Conservation (phyloP, 1,140 invertebrate genomes). For the Homalodisca vitripennis region DNA sequence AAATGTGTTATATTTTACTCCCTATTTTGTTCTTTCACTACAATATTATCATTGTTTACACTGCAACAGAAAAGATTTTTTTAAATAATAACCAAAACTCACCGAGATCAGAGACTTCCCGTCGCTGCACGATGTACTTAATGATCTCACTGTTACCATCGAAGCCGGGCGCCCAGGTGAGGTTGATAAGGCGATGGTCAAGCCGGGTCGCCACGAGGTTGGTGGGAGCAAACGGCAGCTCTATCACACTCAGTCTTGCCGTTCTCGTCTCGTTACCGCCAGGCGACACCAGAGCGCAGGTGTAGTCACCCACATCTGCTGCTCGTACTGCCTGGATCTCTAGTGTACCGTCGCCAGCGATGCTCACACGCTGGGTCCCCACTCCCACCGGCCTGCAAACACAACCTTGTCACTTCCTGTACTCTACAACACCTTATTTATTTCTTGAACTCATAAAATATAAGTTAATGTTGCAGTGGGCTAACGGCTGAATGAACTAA, state of each 20-base stretch:
- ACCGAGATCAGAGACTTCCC: conserved; percentile 83
- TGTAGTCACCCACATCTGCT: conserved; percentile 78
- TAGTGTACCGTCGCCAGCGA: conserved; percentile 72
- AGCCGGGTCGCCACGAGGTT: conserved; percentile 76
- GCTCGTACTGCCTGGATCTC: conserved; percentile 79
- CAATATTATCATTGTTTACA: too few relatives aligned
- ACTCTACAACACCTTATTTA: too few relatives aligned
- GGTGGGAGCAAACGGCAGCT: conserved; percentile 89
- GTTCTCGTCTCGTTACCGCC: conserved; percentile 90
- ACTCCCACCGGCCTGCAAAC: conserved; percentile 36
- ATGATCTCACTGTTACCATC: conserved; percentile 95
- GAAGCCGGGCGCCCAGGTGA: conserved; percentile 93
- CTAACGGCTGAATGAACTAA: too few relatives aligned
- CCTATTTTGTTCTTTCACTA: too few relatives aligned
- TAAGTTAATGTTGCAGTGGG: too few relatives aligned
- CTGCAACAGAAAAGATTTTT: conserved; percentile 1
- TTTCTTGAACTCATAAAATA: too few relatives aligned
- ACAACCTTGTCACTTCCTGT: background rate
- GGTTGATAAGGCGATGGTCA: conserved; percentile 70
- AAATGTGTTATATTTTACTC: too few relatives aligned
- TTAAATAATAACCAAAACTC: conserved; percentile 42
- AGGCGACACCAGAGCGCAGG: conserved; percentile 77
- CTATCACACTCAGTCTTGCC: conserved; percentile 84
- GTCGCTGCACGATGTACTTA: conserved; percentile 90
- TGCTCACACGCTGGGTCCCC: conserved; percentile 63